Conservation (phyloP, 1,140 invertebrate species). For the Sminthurides bifidus region DNA sequence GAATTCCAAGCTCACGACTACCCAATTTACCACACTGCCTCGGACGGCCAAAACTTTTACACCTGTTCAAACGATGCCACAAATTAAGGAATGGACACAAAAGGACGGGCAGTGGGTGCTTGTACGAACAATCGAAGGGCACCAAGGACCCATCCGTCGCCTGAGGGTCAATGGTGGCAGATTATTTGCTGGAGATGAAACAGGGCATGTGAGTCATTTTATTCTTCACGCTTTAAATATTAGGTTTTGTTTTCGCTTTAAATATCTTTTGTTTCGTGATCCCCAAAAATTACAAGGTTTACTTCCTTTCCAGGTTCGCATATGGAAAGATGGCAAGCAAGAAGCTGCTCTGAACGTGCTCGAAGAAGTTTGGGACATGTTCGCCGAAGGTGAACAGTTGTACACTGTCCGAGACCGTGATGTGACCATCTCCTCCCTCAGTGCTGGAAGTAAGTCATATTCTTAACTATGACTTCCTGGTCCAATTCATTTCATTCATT, state of each 20-base stretch:
- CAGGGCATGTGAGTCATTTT: neutral
- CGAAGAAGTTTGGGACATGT: constrained; percentile 8
- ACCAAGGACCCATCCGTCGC: neutral
- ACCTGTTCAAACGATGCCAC: neutral
- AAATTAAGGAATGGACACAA: neutral
- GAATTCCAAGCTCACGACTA: constrained; percentile 11
- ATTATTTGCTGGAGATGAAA: constrained; percentile 3
- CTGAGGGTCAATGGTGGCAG: neutral
- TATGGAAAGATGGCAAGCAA: constrained; percentile 1
- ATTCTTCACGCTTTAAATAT: neutral
- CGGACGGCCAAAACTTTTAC: too few species aligned
- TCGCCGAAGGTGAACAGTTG: neutral
- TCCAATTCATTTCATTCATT: neutral
- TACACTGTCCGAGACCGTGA: constrained; percentile 4
- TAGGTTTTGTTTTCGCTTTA: neutral
- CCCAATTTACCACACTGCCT: constrained; percentile 5
- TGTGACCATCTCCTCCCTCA: neutral
- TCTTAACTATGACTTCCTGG: neutral
- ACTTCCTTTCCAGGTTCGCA: neutral
- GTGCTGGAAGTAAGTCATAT: neutral
- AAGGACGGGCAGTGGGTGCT: neutral
- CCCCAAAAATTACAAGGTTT: neutral
- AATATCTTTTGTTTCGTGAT: neutral
- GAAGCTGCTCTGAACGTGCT: neutral
- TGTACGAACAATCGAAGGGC: neutral